Evolutionary conservation across 2,888 invertebrate species (phyloP).

Genomic region (Eucriotettix oculatus): DNA sequence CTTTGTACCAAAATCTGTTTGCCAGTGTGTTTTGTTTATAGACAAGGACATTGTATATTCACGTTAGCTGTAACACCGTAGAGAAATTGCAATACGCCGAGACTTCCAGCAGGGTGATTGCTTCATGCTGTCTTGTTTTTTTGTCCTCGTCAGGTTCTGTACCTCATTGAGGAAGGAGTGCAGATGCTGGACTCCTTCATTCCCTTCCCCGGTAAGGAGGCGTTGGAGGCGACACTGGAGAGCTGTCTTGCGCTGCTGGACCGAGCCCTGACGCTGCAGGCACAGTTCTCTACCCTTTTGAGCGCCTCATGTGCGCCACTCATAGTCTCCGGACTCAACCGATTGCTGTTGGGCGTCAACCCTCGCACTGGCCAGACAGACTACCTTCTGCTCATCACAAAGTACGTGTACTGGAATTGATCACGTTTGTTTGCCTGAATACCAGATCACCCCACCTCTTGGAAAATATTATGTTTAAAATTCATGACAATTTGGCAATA

Average conservation of each 20-base stretch:
- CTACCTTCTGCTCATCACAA: constrained; percentile 57
- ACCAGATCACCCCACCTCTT: too few relatives aligned
- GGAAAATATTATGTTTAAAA: not conserved
- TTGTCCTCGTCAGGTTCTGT: constrained; percentile 29
- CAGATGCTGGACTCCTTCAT: constrained; percentile 51
- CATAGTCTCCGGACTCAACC: constrained; percentile 59
- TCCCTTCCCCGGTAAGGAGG: constrained; percentile 44
- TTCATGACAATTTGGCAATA: too few relatives aligned
- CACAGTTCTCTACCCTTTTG: constrained; percentile 49
- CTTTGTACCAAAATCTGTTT: too few relatives aligned
- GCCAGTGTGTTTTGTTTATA: too few relatives aligned
- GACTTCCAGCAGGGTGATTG: too few relatives aligned
- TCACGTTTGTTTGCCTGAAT: too few relatives aligned
- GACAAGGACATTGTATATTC: too few relatives aligned
- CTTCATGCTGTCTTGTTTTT: too few relatives aligned
- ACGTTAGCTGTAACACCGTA: too few relatives aligned
- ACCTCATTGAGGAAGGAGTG: constrained; percentile 60
- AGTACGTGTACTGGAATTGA: constrained; percentile 24
- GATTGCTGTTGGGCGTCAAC: constrained; percentile 64
- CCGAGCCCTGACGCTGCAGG: constrained; percentile 52
- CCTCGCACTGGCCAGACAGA: constrained; percentile 60
- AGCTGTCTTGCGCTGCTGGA: constrained; percentile 60
- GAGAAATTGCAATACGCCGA: too few relatives aligned
- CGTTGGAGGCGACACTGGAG: constrained; percentile 52
- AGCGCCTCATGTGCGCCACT: constrained; percentile 43